phyloP scores from a whole-genome alignment of 1,140 invertebrate genomes.

The Cephus cinctus region DNA sequence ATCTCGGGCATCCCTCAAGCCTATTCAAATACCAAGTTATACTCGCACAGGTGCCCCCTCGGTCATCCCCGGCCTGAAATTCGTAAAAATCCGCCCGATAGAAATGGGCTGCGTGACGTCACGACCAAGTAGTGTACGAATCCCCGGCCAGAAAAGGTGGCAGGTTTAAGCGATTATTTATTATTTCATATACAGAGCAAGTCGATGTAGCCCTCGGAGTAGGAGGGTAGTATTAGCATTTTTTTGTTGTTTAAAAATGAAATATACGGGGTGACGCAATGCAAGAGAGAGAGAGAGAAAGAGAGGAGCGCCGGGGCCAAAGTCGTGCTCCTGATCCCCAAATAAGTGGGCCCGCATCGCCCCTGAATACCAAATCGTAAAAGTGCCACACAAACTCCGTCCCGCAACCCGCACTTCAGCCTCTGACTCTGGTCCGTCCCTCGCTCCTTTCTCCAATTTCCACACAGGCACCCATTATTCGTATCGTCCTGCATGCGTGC shows the following conservation, averaged over 20 bases:
- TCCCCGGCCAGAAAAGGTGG: no score
- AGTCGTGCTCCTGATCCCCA: constrained; percentile 48
- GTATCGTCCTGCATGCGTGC: neutral
- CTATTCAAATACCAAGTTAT: no score
- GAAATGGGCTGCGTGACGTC: no score
- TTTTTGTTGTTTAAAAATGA: constrained; percentile 58
- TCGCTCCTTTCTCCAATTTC: neutral
- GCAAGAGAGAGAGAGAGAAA: constrained; percentile 35
- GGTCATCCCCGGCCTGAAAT: no score
- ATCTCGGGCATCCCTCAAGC: no score
- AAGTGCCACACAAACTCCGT: constrained; percentile 4
- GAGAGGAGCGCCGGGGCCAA: constrained; percentile 27
- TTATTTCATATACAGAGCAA: constrained; percentile 51
- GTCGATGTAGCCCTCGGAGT: constrained; percentile 42
- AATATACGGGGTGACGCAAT: constrained; percentile 42
- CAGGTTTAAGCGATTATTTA: constrained; percentile 52
- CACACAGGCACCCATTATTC: neutral
- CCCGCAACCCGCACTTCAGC: constrained; percentile 14
- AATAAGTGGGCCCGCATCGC: constrained; percentile 53
- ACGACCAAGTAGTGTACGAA: no score
- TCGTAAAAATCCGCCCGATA: no score
- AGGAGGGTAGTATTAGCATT: constrained; percentile 52
- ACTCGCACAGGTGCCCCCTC: no score
- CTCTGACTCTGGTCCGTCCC: neutral
- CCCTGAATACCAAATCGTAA: constrained; percentile 47